Conservation (phyloP, 2,888 invertebrate species). For the Psococerastis gibbosa region DNA sequence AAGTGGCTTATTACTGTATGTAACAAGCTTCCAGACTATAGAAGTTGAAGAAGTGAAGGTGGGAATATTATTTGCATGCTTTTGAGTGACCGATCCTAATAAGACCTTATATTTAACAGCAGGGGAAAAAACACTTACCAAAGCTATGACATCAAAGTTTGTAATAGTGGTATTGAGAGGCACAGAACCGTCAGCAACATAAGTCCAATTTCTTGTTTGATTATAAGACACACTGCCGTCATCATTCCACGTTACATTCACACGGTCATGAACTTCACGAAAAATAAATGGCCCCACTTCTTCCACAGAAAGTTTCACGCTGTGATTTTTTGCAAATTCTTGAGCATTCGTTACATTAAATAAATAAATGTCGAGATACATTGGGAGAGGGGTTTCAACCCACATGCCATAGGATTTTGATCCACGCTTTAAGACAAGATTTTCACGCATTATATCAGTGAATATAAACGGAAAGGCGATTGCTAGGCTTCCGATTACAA, state of each 20-base stretch:
- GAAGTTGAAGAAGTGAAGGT: too few species aligned
- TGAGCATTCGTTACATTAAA: slow-evolving; percentile 61
- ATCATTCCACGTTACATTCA: slow-evolving; percentile 41
- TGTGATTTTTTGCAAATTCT: slow-evolving; percentile 27
- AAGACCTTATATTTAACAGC: too few species aligned
- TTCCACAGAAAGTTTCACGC: slow-evolving; percentile 35
- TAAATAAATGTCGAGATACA: slow-evolving; percentile 52
- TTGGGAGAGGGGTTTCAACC: slow-evolving; percentile 62
- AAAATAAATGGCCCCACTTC: slow-evolving; percentile 57
- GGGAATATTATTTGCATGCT: too few species aligned
- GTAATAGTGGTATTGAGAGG: slow-evolving; percentile 43
- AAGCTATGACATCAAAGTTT: slow-evolving; percentile 53
- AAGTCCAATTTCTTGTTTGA: slow-evolving; percentile 54
- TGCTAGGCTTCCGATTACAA: background rate
- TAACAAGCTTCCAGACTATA: too few species aligned
- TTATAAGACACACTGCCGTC: slow-evolving; percentile 52
- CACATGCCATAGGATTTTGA: slow-evolving; percentile 52
- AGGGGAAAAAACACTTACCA: too few species aligned
- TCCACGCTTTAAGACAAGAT: slow-evolving; percentile 38
- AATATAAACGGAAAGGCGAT: background rate
- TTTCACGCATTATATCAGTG: background rate
- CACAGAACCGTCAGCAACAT: slow-evolving; percentile 48
- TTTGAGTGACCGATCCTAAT: too few species aligned
- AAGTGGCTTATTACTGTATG: too few species aligned
- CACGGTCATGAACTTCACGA: slow-evolving; percentile 25